These are phyloP conservation scores for Oncorhynchus clarkii DNA, from an alignment of 2,113 vertebrate genomes.

Conservation along the genomic window DNA sequence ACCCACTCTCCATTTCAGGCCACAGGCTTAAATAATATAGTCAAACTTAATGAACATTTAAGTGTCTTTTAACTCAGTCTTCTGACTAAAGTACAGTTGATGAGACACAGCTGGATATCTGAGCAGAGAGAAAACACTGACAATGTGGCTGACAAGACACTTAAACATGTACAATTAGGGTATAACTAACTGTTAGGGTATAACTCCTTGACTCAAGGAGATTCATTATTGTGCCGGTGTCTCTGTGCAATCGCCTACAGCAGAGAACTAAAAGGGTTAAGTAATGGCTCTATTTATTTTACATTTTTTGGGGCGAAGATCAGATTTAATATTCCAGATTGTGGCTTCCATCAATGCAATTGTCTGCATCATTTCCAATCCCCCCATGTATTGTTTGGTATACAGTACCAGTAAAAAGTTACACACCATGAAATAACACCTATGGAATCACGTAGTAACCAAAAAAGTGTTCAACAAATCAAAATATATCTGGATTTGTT, in stretches of 20 bases:
- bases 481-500: no score
- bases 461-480: no score
- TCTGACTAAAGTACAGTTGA: not conserved
- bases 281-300: no score
- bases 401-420: no score
- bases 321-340: no score
- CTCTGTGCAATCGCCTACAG: not conserved
- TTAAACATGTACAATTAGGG: not conserved
- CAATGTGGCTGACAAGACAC: not conserved
- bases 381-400: no score
- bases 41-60: conserved; percentile 21
- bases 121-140: not conserved
- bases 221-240: not conserved
- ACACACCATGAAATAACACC: no score
- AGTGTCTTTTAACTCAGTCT: not conserved
- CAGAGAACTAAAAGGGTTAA: not conserved
- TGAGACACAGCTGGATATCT: not conserved
- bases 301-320: no score
- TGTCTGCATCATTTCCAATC: no score
- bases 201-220: not conserved
- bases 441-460: no score
- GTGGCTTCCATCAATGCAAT: no score
- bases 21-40: conserved; percentile 37
- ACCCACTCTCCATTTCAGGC: conserved; percentile 24
- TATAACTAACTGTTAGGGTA: not conserved